These are phyloP conservation scores for Pachyuromys duprasi DNA, from an alignment of 2,797 vertebrate species.

Conservation along the genomic window DNA sequence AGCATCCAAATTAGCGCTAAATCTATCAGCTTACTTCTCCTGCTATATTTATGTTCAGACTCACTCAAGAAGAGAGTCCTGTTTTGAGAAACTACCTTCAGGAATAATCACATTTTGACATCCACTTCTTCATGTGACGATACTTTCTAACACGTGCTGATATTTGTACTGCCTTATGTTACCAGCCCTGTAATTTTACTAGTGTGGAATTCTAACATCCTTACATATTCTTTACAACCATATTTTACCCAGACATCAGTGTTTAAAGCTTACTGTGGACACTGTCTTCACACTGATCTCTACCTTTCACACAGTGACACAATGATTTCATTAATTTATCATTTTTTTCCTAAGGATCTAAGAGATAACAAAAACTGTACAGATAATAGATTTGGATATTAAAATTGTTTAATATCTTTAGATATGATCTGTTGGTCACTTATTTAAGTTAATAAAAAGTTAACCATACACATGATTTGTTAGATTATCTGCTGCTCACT, in stretches of 20 bases:
- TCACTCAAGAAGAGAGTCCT: neutral
- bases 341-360: neutral
- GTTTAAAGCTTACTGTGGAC: neutral
- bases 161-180: neutral
- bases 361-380: neutral
- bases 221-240: neutral
- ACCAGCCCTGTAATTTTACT: neutral
- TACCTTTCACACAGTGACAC: neutral
- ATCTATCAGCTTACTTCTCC: neutral
- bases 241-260: neutral
- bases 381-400: neutral
- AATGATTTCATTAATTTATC: neutral
- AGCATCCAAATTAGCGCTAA: neutral
- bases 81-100: neutral
- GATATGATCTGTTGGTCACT: neutral
- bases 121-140: neutral
- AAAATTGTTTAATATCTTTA: neutral
- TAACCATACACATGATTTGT: constrained; percentile 19
- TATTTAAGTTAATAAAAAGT: constrained; percentile 28
- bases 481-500: neutral
- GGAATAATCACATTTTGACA: neutral
- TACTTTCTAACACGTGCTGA: neutral
- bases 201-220: neutral
- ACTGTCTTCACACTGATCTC: neutral
- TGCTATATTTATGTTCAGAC: neutral